Evolutionary conservation across 1,140 invertebrate genomes (phyloP), one percentile per base, ranked within the genome.

Genomic region (Aphis craccivora): DNA sequence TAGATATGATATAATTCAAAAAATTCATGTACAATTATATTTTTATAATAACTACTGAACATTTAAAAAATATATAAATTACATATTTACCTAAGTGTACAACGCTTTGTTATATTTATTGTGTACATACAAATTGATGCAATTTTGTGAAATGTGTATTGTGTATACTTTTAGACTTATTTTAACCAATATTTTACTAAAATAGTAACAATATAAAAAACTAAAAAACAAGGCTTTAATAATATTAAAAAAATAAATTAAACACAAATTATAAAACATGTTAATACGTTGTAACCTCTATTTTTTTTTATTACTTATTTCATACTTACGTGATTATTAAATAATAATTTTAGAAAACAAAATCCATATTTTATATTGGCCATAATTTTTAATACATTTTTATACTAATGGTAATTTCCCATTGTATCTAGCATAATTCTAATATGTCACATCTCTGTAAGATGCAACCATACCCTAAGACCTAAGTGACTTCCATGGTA

Each of bases 311-410:
- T 51, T 22, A 20, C 22, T 25, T 48, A 76, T 67, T 67, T 67
- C 60, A 76, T 76, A 14, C 14, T n/a, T 76, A n/a, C 18, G 18
- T 88, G 11, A n/a, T 9, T 35, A 37, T 53, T 37, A 37, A 53
- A 89, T 35, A 48, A 89, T 53, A 51, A 37, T 89, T 55, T 55
- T 14, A 89, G 30, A 14, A 89, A 53, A 89, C 11, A 40, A 89
- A 89, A 89, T 55, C 22, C 51, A 0, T 40, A 89, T 20, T 25
- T 23, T 35, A 53, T 51, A 23, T 22, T 53, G 22, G 1, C 48
- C 9, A 55, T 89, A 55, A 40, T 89, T 89, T 55, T 35, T 89
- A 89, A 40, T 89, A 89, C 25, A 40, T 89, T 55, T 89, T 89
- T 35, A 40, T 55, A 89, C 53, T 14, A 89, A 55, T 23, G 35